These are phyloP conservation scores for Lochmaea capreae DNA, from an alignment of 2,888 invertebrate species.

Conservation along the genomic window DNA sequence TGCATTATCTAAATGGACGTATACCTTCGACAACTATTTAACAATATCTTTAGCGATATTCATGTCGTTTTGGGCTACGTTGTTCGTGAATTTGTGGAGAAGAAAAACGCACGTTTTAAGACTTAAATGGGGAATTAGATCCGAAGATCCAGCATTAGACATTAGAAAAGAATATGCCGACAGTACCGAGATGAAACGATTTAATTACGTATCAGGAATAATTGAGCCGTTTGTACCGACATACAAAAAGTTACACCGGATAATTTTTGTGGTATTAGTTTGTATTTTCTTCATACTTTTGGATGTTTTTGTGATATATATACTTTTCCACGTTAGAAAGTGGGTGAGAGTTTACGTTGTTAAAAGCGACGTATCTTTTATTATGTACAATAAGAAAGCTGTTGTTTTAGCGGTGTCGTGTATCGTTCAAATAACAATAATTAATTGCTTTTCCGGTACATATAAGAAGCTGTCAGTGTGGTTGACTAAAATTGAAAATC, in stretches of 20 bases:
- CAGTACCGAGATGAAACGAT: constrained; percentile 32
- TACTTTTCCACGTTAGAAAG: constrained; percentile 26
- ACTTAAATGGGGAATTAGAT: constrained; percentile 54
- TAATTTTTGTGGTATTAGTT: constrained; percentile 37
- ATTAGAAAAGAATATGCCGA: constrained; percentile 44
- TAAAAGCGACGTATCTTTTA: not conserved
- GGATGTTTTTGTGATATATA: constrained; percentile 44
- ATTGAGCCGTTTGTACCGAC: constrained; percentile 44
- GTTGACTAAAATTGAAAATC: constrained; percentile 61
- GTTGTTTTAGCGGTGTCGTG: not conserved
- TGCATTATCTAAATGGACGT: constrained; percentile 65
- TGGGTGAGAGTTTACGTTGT: constrained; percentile 16
- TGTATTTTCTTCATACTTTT: constrained; percentile 49
- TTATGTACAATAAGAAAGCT: constrained; percentile 6
- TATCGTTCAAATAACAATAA: not conserved
- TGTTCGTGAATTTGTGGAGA: constrained; percentile 59
- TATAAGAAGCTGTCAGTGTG: constrained; percentile 49
- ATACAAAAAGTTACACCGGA: constrained; percentile 25
- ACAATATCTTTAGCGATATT: constrained; percentile 57
- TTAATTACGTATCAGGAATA: constrained; percentile 39
- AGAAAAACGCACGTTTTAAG: constrained; percentile 53
- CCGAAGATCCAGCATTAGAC: constrained; percentile 43
- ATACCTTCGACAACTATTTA: constrained; percentile 60
- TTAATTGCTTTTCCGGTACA: not conserved
- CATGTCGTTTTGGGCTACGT: constrained; percentile 60